Base-by-base conservation (phyloP, 2,797 vertebrate species). In the Chaenodraco wilsoni region DNA sequence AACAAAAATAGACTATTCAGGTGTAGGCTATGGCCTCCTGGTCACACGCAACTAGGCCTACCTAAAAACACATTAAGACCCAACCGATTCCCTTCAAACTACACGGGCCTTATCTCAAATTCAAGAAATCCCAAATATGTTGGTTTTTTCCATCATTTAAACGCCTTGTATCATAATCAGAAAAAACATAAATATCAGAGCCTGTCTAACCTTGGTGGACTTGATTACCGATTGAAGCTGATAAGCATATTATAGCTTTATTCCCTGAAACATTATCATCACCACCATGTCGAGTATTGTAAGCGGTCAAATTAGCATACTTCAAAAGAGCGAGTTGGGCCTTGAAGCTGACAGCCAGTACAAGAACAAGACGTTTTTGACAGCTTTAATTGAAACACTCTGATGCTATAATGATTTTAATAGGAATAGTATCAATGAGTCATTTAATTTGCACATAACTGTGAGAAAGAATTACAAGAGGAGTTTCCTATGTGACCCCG, bases 401-500 rank as follows among this genome's bases (percentile, higher is more conserved):
- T 54, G 27, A 40, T 37, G 33, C 33, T 37, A 37, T 37, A 49
- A 66, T 46, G 12, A 45, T 50, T 54, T 14, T 2, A 49, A 50
- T 14, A 13, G 0, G 2, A 44, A 63, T 19, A 58, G 10, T 9
- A 45, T 3, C 8, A 43, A 3, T 13, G 49, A 50, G 2, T 0
- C 17, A 15, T 64, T 23, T 65, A 7, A 8, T 21, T 23, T 23
- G 33, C 16, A 44, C 48, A 4, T 16, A 37, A 31, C 33, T 10
- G 1, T 9, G 16, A 50, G 5, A 6, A 52, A 15, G 40, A 46
- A 23, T 17, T 21, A 12, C 58, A n/a, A 17, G 27, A 19, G 0
- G n/a, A 27, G 21, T 31, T 61, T 49, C 17, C 27, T 13, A 55
- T 6, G 44, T 75, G 69, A 84, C 73, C 65, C 40, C 51, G 13